These are phyloP conservation scores for Philereme transversata DNA, from an alignment of 2,888 invertebrate species.

Conservation along the genomic window DNA sequence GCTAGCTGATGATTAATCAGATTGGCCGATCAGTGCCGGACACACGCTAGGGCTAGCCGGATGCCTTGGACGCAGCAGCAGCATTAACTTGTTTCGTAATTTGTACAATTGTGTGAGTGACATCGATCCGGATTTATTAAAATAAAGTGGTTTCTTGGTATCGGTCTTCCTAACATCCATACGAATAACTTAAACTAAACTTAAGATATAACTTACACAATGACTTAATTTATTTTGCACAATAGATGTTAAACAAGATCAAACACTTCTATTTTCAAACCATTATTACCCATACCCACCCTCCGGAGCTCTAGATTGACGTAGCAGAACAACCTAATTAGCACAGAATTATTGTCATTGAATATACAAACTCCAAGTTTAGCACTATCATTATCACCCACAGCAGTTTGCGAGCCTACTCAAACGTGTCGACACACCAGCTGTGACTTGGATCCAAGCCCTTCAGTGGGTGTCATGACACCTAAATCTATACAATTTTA, in stretches of 20 bases:
- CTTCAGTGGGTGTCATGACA: conserved; percentile 54
- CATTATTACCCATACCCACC: no score
- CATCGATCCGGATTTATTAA: not conserved
- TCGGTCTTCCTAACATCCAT: not conserved
- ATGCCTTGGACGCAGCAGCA: conserved; percentile 41
- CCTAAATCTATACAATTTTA: conserved; percentile 46
- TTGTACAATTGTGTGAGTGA: conserved; percentile 5
- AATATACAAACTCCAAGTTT: conserved; percentile 49
- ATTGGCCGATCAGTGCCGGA: conserved; percentile 71
- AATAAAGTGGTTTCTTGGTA: not conserved
- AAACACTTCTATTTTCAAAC: not conserved
- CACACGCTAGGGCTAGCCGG: conserved; percentile 63
- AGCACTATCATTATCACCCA: conserved; percentile 54
- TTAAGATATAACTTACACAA: not conserved
- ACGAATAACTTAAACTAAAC: not conserved
- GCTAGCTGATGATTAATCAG: conserved; percentile 75
- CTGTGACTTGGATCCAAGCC: conserved; percentile 50
- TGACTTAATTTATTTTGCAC: not conserved
- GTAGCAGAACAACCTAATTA: conserved; percentile 26
- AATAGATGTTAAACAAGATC: no score
- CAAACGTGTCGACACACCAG: conserved; percentile 53
- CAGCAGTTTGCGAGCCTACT: conserved; percentile 56
- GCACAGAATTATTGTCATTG: conserved; percentile 38
- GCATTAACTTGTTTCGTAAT: conserved; percentile 11
- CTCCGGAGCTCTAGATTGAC: conserved; percentile 24